Conservation (phyloP, 2,797 vertebrate species). For the Lacerta agilis region DNA sequence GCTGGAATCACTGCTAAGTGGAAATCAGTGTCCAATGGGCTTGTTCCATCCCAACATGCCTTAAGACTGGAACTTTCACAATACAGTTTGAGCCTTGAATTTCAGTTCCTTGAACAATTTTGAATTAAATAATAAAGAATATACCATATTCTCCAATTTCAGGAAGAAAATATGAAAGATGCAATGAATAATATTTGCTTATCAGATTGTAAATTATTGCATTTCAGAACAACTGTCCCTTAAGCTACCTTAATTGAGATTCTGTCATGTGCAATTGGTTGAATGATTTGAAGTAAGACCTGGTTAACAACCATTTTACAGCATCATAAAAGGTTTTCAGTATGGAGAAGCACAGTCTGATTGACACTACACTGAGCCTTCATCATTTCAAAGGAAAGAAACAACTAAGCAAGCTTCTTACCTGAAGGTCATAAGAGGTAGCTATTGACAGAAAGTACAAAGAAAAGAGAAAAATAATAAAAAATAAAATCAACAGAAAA, state of each 20-base stretch:
- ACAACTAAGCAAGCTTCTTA: constrained; percentile 20
- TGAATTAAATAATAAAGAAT: constrained; percentile 1
- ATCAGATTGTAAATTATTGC: background rate
- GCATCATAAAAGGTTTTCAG: background rate
- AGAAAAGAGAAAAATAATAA: constrained; percentile 25
- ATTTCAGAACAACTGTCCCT: background rate
- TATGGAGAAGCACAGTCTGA: background rate
- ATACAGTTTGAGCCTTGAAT: background rate
- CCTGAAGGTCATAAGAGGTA: constrained; percentile 8
- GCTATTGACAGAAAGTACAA: constrained; percentile 31
- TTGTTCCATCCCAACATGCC: background rate
- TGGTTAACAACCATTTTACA: background rate
- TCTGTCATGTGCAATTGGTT: background rate
- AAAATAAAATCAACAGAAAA: constrained; percentile 34
- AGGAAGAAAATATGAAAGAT: background rate
- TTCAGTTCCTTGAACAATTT: background rate
- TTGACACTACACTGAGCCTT: background rate
- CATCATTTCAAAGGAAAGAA: background rate
- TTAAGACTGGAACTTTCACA: background rate
- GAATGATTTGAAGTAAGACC: background rate
- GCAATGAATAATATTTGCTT: background rate
- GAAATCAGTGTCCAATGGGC: too few species aligned
- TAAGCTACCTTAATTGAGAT: background rate
- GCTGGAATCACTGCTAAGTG: too few species aligned
- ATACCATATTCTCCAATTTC: background rate